These are phyloP conservation scores for Drosophila lacertosa DNA, from an alignment of 1,140 invertebrate species.

Conservation along the genomic window DNA sequence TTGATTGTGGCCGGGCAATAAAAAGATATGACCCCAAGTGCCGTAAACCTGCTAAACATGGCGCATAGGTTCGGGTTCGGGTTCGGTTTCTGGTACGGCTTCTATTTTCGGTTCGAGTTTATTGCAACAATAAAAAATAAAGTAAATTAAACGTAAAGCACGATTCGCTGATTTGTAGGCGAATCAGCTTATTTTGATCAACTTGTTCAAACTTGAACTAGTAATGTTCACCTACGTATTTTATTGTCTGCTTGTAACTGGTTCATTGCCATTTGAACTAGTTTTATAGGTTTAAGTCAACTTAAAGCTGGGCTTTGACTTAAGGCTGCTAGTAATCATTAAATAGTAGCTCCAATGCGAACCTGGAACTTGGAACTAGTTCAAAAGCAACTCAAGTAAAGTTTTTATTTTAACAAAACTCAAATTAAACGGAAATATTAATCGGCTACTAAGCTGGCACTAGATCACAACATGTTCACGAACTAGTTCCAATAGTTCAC, in stretches of 20 bases:
- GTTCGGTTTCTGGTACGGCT: too few relatives aligned
- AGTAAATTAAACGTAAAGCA: constrained; percentile 1
- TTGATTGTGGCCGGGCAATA: constrained; percentile 42
- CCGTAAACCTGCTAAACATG: constrained; percentile 21
- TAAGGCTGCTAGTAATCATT: too few relatives aligned
- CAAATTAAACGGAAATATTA: too few relatives aligned
- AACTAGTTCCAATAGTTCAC: not conserved
- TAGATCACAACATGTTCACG: not conserved
- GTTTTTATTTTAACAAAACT: too few relatives aligned
- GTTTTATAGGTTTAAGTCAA: too few relatives aligned
- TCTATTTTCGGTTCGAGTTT: too few relatives aligned
- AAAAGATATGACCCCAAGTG: constrained; percentile 42
- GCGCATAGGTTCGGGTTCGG: constrained; percentile 20
- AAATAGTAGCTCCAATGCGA: not conserved
- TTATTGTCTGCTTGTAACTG: not conserved
- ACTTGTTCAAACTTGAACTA: not conserved
- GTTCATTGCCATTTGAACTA: not conserved
- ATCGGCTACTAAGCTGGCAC: too few relatives aligned
- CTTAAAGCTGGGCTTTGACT: not conserved
- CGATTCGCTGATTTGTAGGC: not conserved
- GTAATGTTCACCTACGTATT: not conserved
- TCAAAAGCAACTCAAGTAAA: too few relatives aligned
- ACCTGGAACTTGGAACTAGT: not conserved
- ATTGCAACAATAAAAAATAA: constrained; percentile 8
- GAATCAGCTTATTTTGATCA: not conserved